These are phyloP conservation scores for Macaca fascicularis DNA, from an alignment of 2,113 vertebrate species.

Conservation along the genomic window DNA sequence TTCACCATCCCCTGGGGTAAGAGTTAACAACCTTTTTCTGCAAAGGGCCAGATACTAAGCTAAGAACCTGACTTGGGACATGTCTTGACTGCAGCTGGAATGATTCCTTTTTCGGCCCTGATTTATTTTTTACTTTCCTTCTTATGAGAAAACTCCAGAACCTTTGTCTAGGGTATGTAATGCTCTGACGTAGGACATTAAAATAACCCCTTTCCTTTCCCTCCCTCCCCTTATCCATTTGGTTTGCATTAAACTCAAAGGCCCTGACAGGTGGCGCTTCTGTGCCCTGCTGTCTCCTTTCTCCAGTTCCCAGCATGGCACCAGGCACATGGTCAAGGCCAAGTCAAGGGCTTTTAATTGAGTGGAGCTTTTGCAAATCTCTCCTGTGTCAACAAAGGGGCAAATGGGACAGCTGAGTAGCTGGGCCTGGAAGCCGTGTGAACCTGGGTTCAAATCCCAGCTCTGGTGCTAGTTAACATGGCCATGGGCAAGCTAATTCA, in stretches of 20 bases:
- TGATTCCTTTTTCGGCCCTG: neutral
- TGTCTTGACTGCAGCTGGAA: neutral
- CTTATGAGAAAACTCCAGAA: neutral
- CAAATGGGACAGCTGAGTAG: neutral
- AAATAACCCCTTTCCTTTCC: neutral
- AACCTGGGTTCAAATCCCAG: neutral
- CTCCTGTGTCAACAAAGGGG: neutral
- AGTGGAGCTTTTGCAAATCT: neutral
- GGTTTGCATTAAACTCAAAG: neutral
- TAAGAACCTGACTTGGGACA: neutral
- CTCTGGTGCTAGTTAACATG: neutral
- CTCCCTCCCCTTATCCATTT: neutral
- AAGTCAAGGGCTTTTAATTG: neutral
- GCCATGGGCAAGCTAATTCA: neutral
- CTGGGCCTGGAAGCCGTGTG: neutral
- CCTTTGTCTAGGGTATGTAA: neutral
- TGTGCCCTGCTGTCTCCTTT: neutral
- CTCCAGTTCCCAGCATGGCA: fast-evolving
- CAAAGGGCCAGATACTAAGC: neutral
- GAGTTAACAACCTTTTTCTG: neutral
- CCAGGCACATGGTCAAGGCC: neutral
- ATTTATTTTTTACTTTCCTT: neutral
- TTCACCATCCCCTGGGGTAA: neutral
- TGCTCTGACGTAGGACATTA: neutral
- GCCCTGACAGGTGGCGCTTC: neutral